phyloP scores from a whole-genome alignment of 2,113 vertebrate species.

The Nanorana parkeri region DNA sequence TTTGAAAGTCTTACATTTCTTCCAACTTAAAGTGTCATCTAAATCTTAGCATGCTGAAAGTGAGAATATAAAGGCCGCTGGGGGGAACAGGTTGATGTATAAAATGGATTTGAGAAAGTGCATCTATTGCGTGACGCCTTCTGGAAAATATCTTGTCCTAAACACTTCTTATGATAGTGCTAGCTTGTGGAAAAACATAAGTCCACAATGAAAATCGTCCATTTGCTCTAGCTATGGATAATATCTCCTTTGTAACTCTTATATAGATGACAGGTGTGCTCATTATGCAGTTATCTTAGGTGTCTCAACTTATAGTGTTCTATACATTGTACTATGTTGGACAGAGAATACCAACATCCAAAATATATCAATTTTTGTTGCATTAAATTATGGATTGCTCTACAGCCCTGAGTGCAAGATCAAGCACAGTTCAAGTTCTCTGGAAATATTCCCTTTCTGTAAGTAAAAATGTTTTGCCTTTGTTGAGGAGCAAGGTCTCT shows the following conservation, averaged over 20 bases:
- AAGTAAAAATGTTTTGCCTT: no score
- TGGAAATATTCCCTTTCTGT: no score
- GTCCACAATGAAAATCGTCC: background rate
- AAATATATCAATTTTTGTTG: no score
- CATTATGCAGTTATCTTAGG: background rate
- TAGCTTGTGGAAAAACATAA: background rate
- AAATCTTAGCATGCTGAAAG: constrained; percentile 34
- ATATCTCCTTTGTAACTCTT: constrained; percentile 2
- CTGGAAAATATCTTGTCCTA: constrained; percentile 51
- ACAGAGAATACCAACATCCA: no score
- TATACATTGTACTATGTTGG: background rate
- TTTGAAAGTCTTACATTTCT: constrained; percentile 44
- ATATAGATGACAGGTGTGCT: constrained; percentile 23
- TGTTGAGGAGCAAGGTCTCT: no score
- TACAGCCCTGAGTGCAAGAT: no score
- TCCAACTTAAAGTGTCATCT: constrained; percentile 45
- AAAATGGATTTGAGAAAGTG: constrained; percentile 30
- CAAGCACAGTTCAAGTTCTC: no score
- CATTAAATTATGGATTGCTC: no score
- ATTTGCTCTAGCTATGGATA: background rate
- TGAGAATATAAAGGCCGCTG: constrained; percentile 39
- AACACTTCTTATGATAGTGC: background rate
- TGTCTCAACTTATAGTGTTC: background rate
- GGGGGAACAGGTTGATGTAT: constrained; percentile 43
- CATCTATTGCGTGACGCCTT: constrained; percentile 29